phyloP scores from a whole-genome alignment of 2,113 vertebrate genomes.

The Bungarus multicinctus region DNA sequence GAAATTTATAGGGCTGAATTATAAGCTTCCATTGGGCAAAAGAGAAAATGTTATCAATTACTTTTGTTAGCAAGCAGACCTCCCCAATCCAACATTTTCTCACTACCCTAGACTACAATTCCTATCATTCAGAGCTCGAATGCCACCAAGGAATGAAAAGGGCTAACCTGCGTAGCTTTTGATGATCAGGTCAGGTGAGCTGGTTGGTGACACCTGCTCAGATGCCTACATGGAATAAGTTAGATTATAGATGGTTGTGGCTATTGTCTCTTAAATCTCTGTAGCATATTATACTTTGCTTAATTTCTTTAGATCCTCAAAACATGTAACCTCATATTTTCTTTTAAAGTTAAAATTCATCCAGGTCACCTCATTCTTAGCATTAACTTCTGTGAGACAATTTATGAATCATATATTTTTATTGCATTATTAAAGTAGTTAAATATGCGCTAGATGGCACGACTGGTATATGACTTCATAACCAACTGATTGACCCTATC shows the following conservation, averaged over 20 bases:
- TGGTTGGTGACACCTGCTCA: background rate
- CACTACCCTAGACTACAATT: background rate
- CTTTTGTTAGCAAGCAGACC: background rate
- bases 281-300: background rate
- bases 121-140: background rate
- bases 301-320: background rate
- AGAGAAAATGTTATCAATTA: background rate
- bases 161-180: background rate
- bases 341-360: background rate
- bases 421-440: background rate
- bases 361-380: background rate
- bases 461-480: background rate
- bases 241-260: background rate
- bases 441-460: background rate
- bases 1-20: conserved; percentile 28
- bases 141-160: background rate
- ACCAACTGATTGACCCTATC: background rate
- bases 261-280: background rate
- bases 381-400: background rate
- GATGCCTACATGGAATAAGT: background rate
- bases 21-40: background rate
- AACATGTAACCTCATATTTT: background rate
- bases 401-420: background rate
- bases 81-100: background rate
- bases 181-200: background rate